Evolutionary conservation across 2,888 invertebrate genomes (phyloP), one percentile per base, ranked within the genome.

Genomic region (Platynereis dumerilii): DNA sequence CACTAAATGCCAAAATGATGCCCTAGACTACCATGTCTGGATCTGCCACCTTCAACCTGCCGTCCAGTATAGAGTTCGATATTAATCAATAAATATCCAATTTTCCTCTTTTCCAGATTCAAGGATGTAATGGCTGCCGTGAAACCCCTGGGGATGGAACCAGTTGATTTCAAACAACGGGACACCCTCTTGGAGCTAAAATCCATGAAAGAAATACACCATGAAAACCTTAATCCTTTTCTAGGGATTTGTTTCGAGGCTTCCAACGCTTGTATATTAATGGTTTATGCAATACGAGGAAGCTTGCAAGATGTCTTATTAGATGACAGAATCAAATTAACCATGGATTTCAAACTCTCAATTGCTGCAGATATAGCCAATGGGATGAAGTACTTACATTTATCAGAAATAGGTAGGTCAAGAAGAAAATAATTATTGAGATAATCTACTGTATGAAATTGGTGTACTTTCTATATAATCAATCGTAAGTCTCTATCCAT

Each of bases 271-370:
- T 48, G 48, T 22, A n/a, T 48, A n/a, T n/a, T 48, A 22, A n/a
- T 48, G 7, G 20, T n/a, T 7, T 48, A 48, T n/a, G 48, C n/a
- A n/a, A 5, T n/a, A 48, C n/a, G 48, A 12, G 48, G 48, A 12
- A 48, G 48, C n/a, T n/a, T 48, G 5, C 48, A 48, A 48, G 48
- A 48, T 48, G 48, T 48, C 48, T n/a, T 48, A 22, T n/a, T 22
- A n/a, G 48, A 5, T 48, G 48, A 48, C 7, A 7, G 17, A 3
- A n/a, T 48, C 48, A 48, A 48, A 20, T n/a, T 48, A n/a, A 48
- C 48, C 22, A 10, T 5, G 48, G 48, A 48, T n/a, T 48, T 48
- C 22, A 48, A 48, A 22, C n/a, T 48, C 7, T 48, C 48, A n/a
- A 5, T 48, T 10, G 48, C 22, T 20, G 17, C n/a, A 20, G 48